These are phyloP conservation scores for Hyaena hyaena DNA, from an alignment of 2,113 vertebrate genomes.

Conservation along the genomic window DNA sequence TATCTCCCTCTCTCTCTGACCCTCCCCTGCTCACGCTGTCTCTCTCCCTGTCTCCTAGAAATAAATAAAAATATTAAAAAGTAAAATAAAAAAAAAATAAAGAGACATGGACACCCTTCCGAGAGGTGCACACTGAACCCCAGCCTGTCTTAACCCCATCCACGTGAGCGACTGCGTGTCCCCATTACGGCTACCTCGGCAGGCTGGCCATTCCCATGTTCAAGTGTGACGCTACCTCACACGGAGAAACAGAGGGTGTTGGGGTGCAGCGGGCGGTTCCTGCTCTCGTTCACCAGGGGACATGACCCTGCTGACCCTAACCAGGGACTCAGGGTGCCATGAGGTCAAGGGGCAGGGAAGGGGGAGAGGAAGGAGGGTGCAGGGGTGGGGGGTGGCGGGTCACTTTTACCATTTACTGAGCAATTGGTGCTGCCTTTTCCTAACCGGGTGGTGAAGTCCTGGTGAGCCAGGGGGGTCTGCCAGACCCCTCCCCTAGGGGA, in stretches of 20 bases:
- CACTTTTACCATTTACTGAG: neutral
- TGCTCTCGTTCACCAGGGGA: neutral
- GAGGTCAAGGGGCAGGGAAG: neutral
- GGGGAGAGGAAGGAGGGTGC: neutral
- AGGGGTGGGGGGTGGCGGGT: neutral
- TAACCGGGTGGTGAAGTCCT: neutral
- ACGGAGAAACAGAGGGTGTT: neutral
- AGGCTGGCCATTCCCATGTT: neutral
- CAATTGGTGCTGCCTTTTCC: neutral
- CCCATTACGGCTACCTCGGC: accelerated
- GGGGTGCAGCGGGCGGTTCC: neutral
- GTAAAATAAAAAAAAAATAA: no score
- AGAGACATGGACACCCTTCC: neutral
- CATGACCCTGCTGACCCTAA: neutral
- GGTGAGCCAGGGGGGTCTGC: no score
- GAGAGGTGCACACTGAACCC: neutral
- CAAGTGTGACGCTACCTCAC: neutral
- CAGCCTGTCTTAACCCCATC: neutral
- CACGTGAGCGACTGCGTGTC: accelerated
- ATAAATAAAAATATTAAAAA: no score
- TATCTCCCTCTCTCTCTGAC: no score
- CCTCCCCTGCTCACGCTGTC: no score
- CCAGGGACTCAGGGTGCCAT: neutral
- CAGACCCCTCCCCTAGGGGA: neutral
- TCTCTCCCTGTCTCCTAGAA: no score